Evolutionary conservation across 1,140 invertebrate genomes (phyloP).

Genomic region (Ericerus pela): DNA sequence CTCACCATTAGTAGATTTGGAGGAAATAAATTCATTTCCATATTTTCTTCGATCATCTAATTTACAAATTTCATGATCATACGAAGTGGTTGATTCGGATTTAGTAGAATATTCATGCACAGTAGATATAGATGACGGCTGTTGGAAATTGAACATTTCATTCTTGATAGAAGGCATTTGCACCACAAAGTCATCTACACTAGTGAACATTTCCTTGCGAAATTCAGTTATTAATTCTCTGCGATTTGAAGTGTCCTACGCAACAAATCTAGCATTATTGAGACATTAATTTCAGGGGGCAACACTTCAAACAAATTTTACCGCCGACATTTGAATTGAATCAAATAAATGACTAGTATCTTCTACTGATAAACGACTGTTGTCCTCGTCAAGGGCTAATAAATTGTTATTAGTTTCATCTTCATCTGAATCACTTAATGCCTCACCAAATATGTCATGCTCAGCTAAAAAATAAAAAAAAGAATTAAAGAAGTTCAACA

Average conservation of each 20-base stretch:
- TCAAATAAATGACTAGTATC: slow-evolving; percentile 62
- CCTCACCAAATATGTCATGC: slow-evolving; percentile 77
- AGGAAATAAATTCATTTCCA: background rate
- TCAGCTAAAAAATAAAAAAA: slow-evolving; percentile 37
- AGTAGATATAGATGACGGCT: too few relatives aligned
- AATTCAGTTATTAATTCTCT: slow-evolving; percentile 36
- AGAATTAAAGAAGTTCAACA: too few relatives aligned
- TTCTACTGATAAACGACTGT: slow-evolving; percentile 52
- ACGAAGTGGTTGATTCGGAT: too few relatives aligned
- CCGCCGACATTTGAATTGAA: slow-evolving; percentile 46
- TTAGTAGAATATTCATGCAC: too few relatives aligned
- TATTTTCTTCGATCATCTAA: background rate
- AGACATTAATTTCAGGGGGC: background rate
- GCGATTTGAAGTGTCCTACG: slow-evolving; percentile 2
- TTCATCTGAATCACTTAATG: slow-evolving; percentile 64
- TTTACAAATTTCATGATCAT: slow-evolving; percentile 12
- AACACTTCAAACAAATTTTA: background rate
- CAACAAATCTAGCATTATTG: slow-evolving; percentile 3
- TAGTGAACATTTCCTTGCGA: slow-evolving; percentile 39
- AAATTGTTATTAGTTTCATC: slow-evolving; percentile 51
- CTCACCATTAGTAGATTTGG: background rate
- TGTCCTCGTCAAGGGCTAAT: slow-evolving; percentile 65
- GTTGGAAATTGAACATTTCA: background rate
- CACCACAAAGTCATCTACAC: slow-evolving; percentile 21
- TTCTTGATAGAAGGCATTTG: slow-evolving; percentile 8